Conservation (phyloP, 2,113 vertebrate species). For the Blennius ocellaris region DNA sequence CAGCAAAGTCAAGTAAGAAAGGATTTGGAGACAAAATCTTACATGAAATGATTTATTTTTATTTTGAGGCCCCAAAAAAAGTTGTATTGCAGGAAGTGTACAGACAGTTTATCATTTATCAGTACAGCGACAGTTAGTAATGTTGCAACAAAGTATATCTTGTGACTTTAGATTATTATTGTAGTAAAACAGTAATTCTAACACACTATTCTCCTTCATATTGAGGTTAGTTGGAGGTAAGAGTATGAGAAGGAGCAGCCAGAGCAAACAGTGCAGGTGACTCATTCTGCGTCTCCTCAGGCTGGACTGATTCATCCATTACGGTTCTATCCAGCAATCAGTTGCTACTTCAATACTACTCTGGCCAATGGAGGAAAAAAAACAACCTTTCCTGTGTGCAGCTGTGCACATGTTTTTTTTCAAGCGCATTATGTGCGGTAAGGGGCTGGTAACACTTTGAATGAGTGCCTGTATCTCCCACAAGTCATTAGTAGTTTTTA, state of each 20-base stretch:
- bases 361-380: constrained; percentile 21
- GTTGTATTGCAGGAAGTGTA: neutral
- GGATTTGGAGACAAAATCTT: neutral
- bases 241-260: constrained; percentile 40
- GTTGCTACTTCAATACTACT: constrained; percentile 50
- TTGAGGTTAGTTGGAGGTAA: neutral
- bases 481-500: neutral
- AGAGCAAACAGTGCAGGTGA: constrained; percentile 39
- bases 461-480: constrained; percentile 8
- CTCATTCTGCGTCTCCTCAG: constrained; percentile 56
- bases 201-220: too few species aligned
- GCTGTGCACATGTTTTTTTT: constrained; percentile 7
- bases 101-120: neutral
- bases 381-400: constrained; percentile 25
- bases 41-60: too few species aligned
- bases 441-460: constrained; percentile 3
- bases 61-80: neutral
- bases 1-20: constrained; percentile 96
- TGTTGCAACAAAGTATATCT: neutral
- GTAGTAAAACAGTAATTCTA: too few species aligned
- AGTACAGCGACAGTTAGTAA: neutral
- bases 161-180: neutral
- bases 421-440: neutral
- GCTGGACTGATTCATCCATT: constrained; percentile 55
- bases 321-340: constrained; percentile 49